Evolutionary conservation across 1,140 invertebrate species (phyloP), one percentile per base, ranked within the genome.

Genomic region (Bilobella aurantiaca): DNA sequence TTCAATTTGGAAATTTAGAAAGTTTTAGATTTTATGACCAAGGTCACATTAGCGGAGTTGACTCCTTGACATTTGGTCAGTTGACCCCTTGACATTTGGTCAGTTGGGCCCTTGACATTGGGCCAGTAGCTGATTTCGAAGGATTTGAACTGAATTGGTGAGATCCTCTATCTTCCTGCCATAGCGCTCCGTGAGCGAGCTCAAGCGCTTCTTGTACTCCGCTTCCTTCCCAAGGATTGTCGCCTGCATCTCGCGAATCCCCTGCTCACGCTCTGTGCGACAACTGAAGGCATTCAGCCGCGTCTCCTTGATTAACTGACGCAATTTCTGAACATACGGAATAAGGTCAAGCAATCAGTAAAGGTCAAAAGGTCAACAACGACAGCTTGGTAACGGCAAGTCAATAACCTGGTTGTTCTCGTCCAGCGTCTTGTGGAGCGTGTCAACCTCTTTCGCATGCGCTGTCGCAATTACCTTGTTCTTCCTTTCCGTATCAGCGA

Each of bases 171-270:
- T 67, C 47, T 32, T 56, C 1, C 27, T 27, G 1, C 61, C 59
- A 46, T 62, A 67, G 1, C 37, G 53, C 1, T 47, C 34, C 16
- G 46, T 28, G 1, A 67, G 29, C 5, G 34, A 12, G 12, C 3
- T 23, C 23, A 67, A 62, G 12, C 27, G 21, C 28, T 31, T 21
- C 31, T 67, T 65, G n/a, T 65, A 58, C 5, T 62, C 3, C 1
- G 14, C 2, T 29, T 62, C 60, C 34, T 58, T 27, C 23, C 58
- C 23, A 14, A 3, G 21, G 1, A 67, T 29, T 58, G 37, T n/a
- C 14, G 8, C n/a, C 46, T 58, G 14, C 46, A 61, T 28, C 37
- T 42, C 18, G n/a, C 29, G 5, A 8, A 61, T 58, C 28, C 58
- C 59, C 23, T 37, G 28, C 3, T 53, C 62, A 56, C 31, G 47